These are phyloP conservation scores for Leptobrachium leishanense DNA, from an alignment of 2,113 vertebrate genomes.

Conservation along the genomic window DNA sequence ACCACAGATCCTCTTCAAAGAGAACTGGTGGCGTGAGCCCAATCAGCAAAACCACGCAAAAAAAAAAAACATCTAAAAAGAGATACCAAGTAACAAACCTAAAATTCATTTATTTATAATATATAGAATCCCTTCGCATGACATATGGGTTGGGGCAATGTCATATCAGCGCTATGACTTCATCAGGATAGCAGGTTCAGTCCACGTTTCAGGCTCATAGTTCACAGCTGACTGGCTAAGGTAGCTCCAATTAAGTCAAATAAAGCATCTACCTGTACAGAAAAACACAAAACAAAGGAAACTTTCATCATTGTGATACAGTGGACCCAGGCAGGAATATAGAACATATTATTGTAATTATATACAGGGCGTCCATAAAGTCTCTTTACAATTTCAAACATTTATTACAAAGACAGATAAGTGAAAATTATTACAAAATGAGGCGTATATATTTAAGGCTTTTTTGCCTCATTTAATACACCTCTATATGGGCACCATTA, in stretches of 20 bases:
- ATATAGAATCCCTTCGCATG: background rate
- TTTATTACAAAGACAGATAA: too few species aligned
- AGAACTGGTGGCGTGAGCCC: too few species aligned
- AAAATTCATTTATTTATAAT: too few species aligned
- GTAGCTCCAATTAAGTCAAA: conserved; percentile 59
- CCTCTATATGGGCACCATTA: too few species aligned
- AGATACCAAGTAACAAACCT: too few species aligned
- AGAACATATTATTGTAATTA: conserved; percentile 7
- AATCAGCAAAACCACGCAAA: too few species aligned
- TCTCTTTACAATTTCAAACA: too few species aligned
- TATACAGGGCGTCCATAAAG: background rate
- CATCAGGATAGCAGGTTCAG: conserved; percentile 15
- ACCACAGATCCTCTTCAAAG: too few species aligned
- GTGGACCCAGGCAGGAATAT: background rate
- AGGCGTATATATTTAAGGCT: too few species aligned
- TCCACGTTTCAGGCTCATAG: background rate
- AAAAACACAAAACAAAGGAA: conserved; percentile 48
- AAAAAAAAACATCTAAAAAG: too few species aligned
- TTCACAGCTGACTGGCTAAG: conserved; percentile 55
- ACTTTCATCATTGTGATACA: conserved; percentile 30
- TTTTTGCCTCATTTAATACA: too few species aligned
- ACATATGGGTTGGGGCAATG: background rate
- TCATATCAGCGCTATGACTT: background rate
- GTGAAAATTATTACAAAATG: too few species aligned
- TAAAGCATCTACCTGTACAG: conserved; percentile 62